Base-by-base conservation (phyloP, 2,113 vertebrate species). In the Gorilla gorilla region DNA sequence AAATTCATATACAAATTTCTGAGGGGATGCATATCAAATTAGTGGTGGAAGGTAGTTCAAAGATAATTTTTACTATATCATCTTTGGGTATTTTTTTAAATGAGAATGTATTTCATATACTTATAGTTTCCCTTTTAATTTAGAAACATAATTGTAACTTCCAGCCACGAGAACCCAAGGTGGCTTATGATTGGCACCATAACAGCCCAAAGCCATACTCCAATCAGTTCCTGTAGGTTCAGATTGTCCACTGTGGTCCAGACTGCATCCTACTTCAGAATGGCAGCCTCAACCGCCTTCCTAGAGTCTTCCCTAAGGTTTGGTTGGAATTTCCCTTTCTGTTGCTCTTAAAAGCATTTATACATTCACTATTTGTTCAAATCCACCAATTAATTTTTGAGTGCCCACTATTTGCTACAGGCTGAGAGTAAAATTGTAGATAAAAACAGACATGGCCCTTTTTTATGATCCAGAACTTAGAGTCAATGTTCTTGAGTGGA, bases 301-400 rank as follows among this genome's bases (percentile, higher is more conserved):
- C 18, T 50, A 64, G 35, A 2, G n/a, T 80, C 72, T 88, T 93
- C n/a, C 59, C 30, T 75, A 50, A 32, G 72, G 30, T 83, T 76
- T 79, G 40, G 20, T 75, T 95, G 25, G 40, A 80, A 96, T 93
- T 90, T 97, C 32, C 66, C 20, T 95, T 92, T 93, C n/a, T 85
- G 7, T 6, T 55, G 10, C 4, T 89, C 8, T 75, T 90, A 83
- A 94, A 92, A 89, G 13, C 6, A 72, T 72, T 50, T 78, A 64
- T 89, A 75, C 72, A 68, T 52, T 72, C 9, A 50, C 82, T 30
- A 55, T 83, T 75, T 14, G 40, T 70, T 96, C 14, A 94, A 93
- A 89, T 66, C 10, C 32, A 75, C 68, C 38, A 35, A 43, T 8
- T 57, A 68, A 64, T 80, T 90, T 78, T 55, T 86, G 88, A 55